Percentiles rank a stretch among this genome's conserved stretches.
Conservation (phyloP, 2,113 vertebrate species). For the Candoia aspera region DNA sequence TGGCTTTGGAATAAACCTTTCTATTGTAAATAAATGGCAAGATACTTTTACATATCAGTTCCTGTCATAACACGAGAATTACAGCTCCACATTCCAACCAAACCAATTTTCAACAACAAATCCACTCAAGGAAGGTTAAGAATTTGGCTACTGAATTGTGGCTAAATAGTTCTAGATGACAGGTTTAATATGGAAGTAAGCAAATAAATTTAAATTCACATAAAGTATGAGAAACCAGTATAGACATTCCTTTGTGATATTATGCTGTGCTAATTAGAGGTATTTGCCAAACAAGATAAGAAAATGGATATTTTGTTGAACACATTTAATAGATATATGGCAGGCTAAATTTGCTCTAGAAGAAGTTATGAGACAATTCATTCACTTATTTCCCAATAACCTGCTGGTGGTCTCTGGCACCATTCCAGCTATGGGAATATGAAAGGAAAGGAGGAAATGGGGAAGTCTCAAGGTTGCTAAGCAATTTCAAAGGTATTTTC, state of each 20-base stretch:
- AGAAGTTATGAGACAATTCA: neutral
- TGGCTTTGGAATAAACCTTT: constrained; percentile 6
- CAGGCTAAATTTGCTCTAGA: neutral
- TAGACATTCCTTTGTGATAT: neutral
- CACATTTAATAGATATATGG: neutral
- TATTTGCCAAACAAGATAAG: neutral
- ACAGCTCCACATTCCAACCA: neutral
- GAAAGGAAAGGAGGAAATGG: neutral
- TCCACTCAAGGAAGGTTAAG: neutral
- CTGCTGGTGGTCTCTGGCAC: neutral
- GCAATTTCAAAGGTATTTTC: neutral
- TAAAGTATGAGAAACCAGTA: neutral
- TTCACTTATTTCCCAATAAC: neutral
- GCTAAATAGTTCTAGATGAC: neutral
- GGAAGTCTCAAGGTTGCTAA: neutral
- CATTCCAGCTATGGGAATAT: neutral
- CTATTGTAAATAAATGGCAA: neutral
- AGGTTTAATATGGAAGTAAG: neutral
- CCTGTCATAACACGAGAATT: neutral
- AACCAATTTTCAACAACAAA: neutral
- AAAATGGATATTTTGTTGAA: neutral
- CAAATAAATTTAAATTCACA: neutral
- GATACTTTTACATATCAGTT: neutral
- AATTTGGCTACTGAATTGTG: neutral
- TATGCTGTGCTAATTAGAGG: neutral